Evolutionary conservation across 2,113 vertebrate genomes (phyloP), one percentile per base, ranked within the genome.

Genomic region (Grus americana): DNA sequence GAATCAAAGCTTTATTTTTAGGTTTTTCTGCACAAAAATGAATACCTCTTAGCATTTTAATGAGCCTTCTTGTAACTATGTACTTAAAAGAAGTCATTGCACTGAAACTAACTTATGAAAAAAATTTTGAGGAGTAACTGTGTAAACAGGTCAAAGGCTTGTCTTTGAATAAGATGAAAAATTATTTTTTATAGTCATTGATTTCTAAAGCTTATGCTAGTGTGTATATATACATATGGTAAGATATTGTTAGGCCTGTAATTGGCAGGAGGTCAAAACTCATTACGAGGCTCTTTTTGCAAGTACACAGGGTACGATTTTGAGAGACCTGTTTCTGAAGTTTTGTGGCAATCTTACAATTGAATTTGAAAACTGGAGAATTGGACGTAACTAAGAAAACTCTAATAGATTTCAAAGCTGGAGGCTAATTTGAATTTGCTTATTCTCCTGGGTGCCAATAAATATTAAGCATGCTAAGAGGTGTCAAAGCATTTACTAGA

Each of bases 11-110:
- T 98, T 96, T 98, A 95, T 97, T 98, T 97, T 92, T 95, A 92
- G 96, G 59, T 94, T 96, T 96, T 97, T 97, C 97, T 98, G 97
- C 95, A 97, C 93, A 98, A 93, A 96, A 97, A 92, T 91, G 66
- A 97, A 98, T 98, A 98, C 98, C 98, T 98, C 97, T 98, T 96
- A 95, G 95, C 94, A 92, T 98, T 98, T 97, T 95, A 97, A 97
- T 98, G 98, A 98, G 97, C 97, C 98, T 98, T 97, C 97, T 96
- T 97, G 84, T 97, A 96, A 94, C 97, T 97, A 93, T 93, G 84
- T 97, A 90, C 86, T 94, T 95, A 97, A 93, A 86, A 95, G 79
- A 94, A 93, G 97, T 97, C 93, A 79, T 97, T 98, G 98, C 98
- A 98, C 98, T 98, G 98, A 98, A 98, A 95, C 66, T 98, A 97